These are phyloP conservation scores for Pycnonotus jocosus DNA, from an alignment of 2,113 vertebrate species.

Conservation along the genomic window DNA sequence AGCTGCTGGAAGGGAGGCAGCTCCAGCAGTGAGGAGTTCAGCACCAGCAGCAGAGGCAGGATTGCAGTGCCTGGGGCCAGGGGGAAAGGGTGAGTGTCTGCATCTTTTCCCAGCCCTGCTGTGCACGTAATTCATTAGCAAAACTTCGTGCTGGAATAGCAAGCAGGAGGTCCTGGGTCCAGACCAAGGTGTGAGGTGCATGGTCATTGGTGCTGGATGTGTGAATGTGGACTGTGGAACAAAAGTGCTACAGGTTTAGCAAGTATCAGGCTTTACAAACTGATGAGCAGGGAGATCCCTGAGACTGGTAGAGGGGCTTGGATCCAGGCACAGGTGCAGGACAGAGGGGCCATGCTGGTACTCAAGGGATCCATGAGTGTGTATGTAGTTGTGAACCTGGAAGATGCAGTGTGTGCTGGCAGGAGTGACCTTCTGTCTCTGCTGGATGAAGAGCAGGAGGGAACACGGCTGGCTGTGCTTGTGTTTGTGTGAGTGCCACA, in stretches of 20 bases:
- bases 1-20: neutral
- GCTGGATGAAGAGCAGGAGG: rapidly evolving
- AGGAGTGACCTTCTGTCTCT: neutral
- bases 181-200: neutral
- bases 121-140: neutral
- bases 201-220: neutral
- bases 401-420: neutral
- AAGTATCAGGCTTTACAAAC: neutral
- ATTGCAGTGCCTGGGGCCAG: neutral
- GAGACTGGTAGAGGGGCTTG: neutral
- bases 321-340: neutral
- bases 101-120: neutral
- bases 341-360: neutral
- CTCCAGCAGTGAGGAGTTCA: neutral
- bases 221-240: neutral
- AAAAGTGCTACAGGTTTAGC: neutral
- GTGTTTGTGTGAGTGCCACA: neutral
- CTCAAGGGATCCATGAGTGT: neutral
- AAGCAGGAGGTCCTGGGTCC: neutral
- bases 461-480: neutral
- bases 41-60: neutral
- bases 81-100: neutral
- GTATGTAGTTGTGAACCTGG: neutral
- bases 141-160: neutral
- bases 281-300: neutral